Conservation (phyloP, 2,113 vertebrate species). For the Spea bombifrons region DNA sequence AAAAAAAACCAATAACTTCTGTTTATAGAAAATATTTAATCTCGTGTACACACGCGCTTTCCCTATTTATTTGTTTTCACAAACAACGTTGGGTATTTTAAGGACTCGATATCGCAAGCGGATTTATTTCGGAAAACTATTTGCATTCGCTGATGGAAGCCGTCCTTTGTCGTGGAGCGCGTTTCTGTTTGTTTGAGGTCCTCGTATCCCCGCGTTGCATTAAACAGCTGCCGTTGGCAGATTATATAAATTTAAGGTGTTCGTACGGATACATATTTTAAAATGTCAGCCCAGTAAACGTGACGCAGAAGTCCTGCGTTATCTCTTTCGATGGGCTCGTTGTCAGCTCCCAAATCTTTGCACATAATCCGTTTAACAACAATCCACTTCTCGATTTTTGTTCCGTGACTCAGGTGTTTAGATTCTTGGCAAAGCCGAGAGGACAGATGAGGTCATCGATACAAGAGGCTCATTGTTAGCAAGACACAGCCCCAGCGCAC, state of each 20-base stretch:
- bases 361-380: constrained; percentile 5
- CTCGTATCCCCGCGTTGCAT: not conserved
- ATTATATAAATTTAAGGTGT: not conserved
- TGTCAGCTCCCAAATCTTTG: constrained; percentile 13
- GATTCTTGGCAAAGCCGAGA: constrained; percentile 17
- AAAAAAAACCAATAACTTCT: too few species aligned
- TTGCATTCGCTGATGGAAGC: too few species aligned
- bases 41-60: too few species aligned
- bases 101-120: too few species aligned
- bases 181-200: not conserved
- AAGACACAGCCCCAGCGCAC: not conserved
- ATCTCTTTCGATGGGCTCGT: not conserved
- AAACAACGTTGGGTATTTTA: too few species aligned
- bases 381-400: not conserved
- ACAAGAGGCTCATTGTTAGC: constrained; percentile 19
- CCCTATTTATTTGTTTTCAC: too few species aligned
- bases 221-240: not conserved
- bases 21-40: too few species aligned
- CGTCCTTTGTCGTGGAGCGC: too few species aligned
- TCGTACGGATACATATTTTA: not conserved
- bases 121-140: too few species aligned
- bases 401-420: constrained; percentile 14
- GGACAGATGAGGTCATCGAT: constrained; percentile 30
- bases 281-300: not conserved
- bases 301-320: constrained; percentile 15